Evolutionary conservation across 2,888 invertebrate species (phyloP), one percentile per base, ranked within the genome.

Genomic region (Alcis repandata): DNA sequence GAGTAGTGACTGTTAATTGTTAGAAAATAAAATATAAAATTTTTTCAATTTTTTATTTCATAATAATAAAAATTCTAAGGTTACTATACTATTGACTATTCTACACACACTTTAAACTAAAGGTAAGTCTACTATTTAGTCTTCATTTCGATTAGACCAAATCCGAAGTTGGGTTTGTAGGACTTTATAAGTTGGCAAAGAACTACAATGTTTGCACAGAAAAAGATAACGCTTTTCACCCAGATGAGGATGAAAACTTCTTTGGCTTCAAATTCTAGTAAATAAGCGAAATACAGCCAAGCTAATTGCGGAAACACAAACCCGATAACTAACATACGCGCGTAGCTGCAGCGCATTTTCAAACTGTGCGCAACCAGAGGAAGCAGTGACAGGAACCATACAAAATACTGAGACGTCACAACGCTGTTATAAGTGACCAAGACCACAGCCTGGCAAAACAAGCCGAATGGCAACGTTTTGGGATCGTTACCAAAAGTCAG

Each of bases 401-500:
- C 95, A 77, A 99, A 99, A 85, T 99, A 99, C 83, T 99, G 99
- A 6, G 99, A 98, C 0, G 99, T 99, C 83, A 98, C 95, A 0
- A 99, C 99, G 75, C 98, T 97, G 90, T 99, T 99, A 79, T 97
- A 98, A 2, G 97, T 95, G 0, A 99, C 99, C 83, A 99, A 95
- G 2, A 97, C 95, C 64, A 98, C 96, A 0, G 98, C 97, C 80
- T 97, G 96, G 1, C 96, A 91, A 74, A 99, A 97, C 77, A 98
- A 93, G 22, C 97, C 96, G 84, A 99, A 98, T 2, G 97, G 95
- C 60, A 98, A 90, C n/a, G 97, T 96, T 57, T 94, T 94, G 0
- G 94, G 92, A 68, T 95, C 94, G 71, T 94, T 91, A 2, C 96
- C 96, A 80, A 96, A 97, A 9, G 95, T 94, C 60, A 97, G 90